phyloP scores from a whole-genome alignment of 2,888 invertebrate species.

The Yponomeuta plumbellus region DNA sequence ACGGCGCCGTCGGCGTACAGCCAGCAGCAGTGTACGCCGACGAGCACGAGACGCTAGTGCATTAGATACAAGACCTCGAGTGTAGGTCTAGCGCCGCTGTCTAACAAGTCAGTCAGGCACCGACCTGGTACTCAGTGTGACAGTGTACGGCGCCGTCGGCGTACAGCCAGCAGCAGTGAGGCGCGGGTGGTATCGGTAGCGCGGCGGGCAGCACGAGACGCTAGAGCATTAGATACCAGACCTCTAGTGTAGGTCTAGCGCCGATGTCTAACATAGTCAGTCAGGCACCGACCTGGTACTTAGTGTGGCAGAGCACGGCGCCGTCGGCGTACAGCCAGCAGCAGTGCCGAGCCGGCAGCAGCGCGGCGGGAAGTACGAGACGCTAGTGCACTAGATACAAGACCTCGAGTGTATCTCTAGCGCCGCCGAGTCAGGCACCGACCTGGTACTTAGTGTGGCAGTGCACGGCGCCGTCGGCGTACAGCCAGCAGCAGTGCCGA shows the following conservation, averaged over 20 bases:
- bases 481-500: conserved; percentile 57
- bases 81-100: conserved; percentile 50
- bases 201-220: conserved; percentile 55
- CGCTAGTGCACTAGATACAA: too few relatives aligned
- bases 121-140: conserved; percentile 50
- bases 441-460: conserved; percentile 53
- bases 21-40: conserved; percentile 58
- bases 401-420: too few relatives aligned
- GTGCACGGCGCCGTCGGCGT: conserved; percentile 48
- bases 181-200: conserved; percentile 52
- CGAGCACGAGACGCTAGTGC: conserved; percentile 51
- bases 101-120: too few relatives aligned
- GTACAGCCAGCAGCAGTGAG: conserved; percentile 58
- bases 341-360: conserved; percentile 59
- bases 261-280: too few relatives aligned
- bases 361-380: conserved; percentile 53
- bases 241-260: too few relatives aligned
- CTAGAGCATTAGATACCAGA: conserved; percentile 48
- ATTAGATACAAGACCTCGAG: conserved; percentile 56
- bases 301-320: conserved; percentile 48
- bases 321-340: conserved; percentile 57
- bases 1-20: conserved; percentile 51
- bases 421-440: too few relatives aligned
- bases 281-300: conserved; percentile 36
- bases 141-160: conserved; percentile 48